Evolutionary conservation across 2,113 vertebrate species (phyloP).

Genomic region (Siphamia tubifer): DNA sequence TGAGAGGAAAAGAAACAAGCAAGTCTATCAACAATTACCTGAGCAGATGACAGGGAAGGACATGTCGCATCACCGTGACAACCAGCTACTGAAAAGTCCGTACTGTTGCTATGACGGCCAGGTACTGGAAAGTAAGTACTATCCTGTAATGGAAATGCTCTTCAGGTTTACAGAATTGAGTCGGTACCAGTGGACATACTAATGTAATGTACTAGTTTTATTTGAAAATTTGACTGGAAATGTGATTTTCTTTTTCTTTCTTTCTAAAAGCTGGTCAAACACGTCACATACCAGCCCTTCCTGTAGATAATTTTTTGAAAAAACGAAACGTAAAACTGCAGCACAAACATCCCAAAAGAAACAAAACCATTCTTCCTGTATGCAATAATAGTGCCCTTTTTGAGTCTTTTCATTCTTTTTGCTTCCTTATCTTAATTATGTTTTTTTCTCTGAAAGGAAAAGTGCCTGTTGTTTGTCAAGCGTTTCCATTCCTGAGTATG

Average conservation of each 20-base stretch:
- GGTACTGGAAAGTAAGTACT: too few relatives aligned
- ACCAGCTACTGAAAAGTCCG: too few relatives aligned
- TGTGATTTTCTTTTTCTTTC: neutral
- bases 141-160: too few relatives aligned
- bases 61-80: too few relatives aligned
- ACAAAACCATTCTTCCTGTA: constrained; percentile 43
- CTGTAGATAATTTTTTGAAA: constrained; percentile 35
- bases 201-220: constrained; percentile 28
- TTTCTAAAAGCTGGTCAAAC: constrained; percentile 9
- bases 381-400: constrained; percentile 70
- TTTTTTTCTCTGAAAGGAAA: constrained; percentile 63
- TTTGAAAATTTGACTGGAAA: neutral
- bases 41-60: too few relatives aligned
- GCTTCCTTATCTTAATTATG: constrained; percentile 50
- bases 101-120: too few relatives aligned
- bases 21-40: too few relatives aligned
- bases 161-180: too few relatives aligned
- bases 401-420: neutral
- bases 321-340: constrained; percentile 21
- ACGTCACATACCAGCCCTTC: constrained; percentile 17
- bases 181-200: too few relatives aligned
- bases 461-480: constrained; percentile 80
- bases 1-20: too few relatives aligned
- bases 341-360: constrained; percentile 31
- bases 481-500: constrained; percentile 60